These are phyloP conservation scores for Fundulus diaphanus DNA, from an alignment of 2,797 vertebrate genomes.

Conservation along the genomic window DNA sequence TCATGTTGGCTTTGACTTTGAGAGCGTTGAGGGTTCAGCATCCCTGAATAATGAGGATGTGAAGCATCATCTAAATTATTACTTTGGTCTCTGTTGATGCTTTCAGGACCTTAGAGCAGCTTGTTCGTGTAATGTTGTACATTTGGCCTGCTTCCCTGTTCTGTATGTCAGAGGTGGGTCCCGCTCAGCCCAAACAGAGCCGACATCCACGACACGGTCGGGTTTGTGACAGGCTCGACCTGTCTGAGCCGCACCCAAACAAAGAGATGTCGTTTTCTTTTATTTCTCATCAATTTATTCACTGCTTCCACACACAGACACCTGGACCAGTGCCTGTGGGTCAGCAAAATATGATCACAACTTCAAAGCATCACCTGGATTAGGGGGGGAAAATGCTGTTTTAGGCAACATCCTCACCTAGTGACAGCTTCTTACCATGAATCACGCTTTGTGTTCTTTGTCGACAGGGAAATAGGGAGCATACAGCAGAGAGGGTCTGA, in stretches of 20 bases:
- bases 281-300: constrained; percentile 17
- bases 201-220: constrained; percentile 52
- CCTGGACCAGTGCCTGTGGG: constrained; percentile 25
- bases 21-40: constrained; percentile 64
- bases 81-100: constrained; percentile 62
- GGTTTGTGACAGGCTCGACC: constrained; percentile 54
- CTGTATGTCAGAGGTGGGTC: constrained; percentile 58
- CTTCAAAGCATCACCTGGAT: neutral
- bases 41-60: constrained; percentile 61
- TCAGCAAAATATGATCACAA: neutral
- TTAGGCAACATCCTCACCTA: constrained; percentile 40
- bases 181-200: constrained; percentile 57
- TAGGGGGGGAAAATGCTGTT: constrained; percentile 28
- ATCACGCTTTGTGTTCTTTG: constrained; percentile 68
- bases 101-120: constrained; percentile 60
- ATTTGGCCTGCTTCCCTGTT: constrained; percentile 51
- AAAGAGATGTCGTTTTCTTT: constrained; percentile 21
- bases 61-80: constrained; percentile 60
- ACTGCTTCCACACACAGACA: constrained; percentile 42
- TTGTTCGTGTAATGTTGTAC: constrained; percentile 62
- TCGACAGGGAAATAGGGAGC: constrained; percentile 64
- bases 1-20: constrained; percentile 53
- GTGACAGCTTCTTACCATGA: constrained; percentile 54
- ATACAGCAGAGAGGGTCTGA: constrained; percentile 68
- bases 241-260: constrained; percentile 45